Conservation (phyloP, 2,113 vertebrate species). For the Alectura lathami region DNA sequence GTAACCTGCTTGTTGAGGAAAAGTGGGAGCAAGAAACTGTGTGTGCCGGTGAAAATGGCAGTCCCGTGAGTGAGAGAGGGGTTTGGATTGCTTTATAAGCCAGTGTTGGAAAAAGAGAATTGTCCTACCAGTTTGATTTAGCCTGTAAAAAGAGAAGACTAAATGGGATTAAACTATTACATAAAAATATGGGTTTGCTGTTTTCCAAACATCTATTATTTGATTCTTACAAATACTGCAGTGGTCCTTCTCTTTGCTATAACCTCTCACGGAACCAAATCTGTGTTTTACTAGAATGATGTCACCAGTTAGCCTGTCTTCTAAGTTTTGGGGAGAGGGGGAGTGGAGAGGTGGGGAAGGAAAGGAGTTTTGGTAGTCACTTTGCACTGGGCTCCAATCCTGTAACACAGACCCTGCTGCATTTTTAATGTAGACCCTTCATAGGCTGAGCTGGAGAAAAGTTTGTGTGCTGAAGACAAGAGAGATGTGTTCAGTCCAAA, state of each 20-base stretch:
- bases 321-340: fast-evolving
- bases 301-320: background rate
- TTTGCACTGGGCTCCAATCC: background rate
- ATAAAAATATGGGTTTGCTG: background rate
- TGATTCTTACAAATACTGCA: background rate
- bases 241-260: background rate
- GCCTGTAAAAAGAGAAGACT: background rate
- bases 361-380: background rate
- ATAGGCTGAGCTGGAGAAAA: background rate
- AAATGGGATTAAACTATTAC: background rate
- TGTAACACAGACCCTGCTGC: background rate
- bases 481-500: background rate
- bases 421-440: background rate
- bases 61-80: conserved; percentile 20
- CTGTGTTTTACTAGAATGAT: background rate
- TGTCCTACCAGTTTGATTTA: background rate
- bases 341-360: background rate
- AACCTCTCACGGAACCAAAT: background rate
- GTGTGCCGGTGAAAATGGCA: background rate
- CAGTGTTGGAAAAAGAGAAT: conserved; percentile 1
- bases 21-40: background rate
- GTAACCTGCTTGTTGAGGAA: background rate
- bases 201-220: background rate
- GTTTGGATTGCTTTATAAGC: background rate
- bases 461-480: background rate